phyloP scores from a whole-genome alignment of 2,888 invertebrate species.

The Watsonalla binaria region DNA sequence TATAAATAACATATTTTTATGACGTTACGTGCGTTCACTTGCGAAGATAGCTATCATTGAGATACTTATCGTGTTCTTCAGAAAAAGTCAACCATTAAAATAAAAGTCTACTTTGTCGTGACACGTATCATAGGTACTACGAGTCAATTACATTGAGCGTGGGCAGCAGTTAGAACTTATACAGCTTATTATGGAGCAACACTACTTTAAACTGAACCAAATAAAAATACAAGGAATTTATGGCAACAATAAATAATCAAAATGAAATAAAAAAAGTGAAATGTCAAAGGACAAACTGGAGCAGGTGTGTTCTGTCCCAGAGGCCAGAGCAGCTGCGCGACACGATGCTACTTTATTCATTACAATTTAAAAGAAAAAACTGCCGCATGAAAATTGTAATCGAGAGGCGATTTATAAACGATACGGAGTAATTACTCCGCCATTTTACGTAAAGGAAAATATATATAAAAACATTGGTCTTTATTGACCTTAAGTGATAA shows the following conservation, averaged over 20 bases:
- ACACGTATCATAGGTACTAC: slow-evolving; percentile 20
- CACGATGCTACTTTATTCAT: slow-evolving; percentile 23
- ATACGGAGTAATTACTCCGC: slow-evolving; percentile 20
- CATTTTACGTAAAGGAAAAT: slow-evolving; percentile 8
- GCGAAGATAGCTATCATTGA: slow-evolving; percentile 21
- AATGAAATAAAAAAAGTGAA: slow-evolving; percentile 31
- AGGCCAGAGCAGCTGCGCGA: slow-evolving; percentile 41
- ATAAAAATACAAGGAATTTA: slow-evolving; percentile 14
- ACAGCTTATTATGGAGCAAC: not conserved
- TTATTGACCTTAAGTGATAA: slow-evolving; percentile 13
- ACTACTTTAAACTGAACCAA: not conserved
- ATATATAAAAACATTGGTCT: slow-evolving; percentile 12
- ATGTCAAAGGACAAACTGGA: slow-evolving; percentile 63
- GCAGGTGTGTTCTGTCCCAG: slow-evolving; percentile 47
- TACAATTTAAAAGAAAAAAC: slow-evolving; percentile 27
- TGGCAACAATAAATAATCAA: slow-evolving; percentile 22
- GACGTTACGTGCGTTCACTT: slow-evolving; percentile 12
- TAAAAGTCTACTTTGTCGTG: slow-evolving; percentile 19
- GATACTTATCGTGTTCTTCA: slow-evolving; percentile 21
- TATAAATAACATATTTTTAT: slow-evolving; percentile 10
- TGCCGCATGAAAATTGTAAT: slow-evolving; percentile 28
- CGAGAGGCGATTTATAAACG: slow-evolving; percentile 26
- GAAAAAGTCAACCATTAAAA: slow-evolving; percentile 27
- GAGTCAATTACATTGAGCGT: slow-evolving; percentile 27
- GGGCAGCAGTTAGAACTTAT: slow-evolving; percentile 4